Conservation (phyloP, 2,888 invertebrate genomes). For the Rotaria socialis region DNA sequence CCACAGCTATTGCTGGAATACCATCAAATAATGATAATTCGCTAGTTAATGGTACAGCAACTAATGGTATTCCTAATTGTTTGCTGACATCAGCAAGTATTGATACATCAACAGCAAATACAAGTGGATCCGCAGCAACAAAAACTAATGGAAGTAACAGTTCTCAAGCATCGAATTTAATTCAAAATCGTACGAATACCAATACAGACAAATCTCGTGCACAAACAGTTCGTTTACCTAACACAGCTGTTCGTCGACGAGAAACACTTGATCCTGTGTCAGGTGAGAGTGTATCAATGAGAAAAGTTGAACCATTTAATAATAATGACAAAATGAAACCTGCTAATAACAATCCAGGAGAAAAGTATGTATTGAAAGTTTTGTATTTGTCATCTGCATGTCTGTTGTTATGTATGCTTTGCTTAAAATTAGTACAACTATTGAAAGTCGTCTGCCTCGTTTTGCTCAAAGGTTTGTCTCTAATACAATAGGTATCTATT, state of each 20-base stretch:
- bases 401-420: conserved; percentile 46
- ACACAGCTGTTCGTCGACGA: background rate
- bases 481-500: background rate
- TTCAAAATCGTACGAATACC: background rate
- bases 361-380: conserved; percentile 43
- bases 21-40: background rate
- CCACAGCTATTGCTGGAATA: background rate
- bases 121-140: background rate
- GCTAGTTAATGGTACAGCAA: background rate
- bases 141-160: background rate
- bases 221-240: conserved; percentile 1
- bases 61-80: background rate
- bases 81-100: background rate
- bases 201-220: background rate
- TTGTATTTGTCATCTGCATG: conserved; percentile 31
- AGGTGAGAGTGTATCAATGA: background rate
- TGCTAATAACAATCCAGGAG: background rate
- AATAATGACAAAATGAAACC: background rate
- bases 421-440: background rate
- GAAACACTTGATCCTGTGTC: background rate
- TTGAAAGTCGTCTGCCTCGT: conserved; percentile 29
- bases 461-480: background rate
- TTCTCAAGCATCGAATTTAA: background rate
- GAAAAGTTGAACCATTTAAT: background rate
- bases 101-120: background rate